phyloP scores from a whole-genome alignment of 2,797 vertebrate species.

The Hylomyscus alleni region DNA sequence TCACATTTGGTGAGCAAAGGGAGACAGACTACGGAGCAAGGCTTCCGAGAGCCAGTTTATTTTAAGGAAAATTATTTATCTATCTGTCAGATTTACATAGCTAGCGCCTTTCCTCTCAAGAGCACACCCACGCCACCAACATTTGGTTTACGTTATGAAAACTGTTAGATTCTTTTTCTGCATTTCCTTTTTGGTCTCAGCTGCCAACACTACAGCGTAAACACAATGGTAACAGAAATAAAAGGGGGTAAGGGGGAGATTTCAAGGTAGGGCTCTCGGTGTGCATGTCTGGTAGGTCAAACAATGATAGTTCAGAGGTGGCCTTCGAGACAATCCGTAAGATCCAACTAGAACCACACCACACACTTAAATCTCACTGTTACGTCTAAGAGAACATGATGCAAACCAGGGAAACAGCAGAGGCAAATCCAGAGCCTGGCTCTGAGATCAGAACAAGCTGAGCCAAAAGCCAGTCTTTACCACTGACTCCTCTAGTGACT shows the following conservation, averaged over 20 bases:
- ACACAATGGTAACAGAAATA: conserved; percentile 69
- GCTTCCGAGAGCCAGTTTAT: conserved; percentile 69
- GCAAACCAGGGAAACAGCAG: not conserved
- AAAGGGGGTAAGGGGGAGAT: conserved; percentile 39
- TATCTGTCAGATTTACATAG: conserved; percentile 85
- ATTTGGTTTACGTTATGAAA: conserved; percentile 86
- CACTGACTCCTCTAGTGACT: conserved; percentile 34
- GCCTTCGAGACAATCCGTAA: not conserved
- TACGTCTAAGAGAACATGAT: not conserved
- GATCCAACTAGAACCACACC: not conserved
- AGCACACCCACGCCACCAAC: conserved; percentile 84
- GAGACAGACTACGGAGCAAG: conserved; percentile 13
- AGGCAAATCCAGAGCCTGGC: not conserved
- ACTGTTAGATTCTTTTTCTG: conserved; percentile 83
- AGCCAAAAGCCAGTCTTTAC: conserved; percentile 22
- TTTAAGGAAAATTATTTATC: conserved; percentile 83
- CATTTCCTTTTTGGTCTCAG: conserved; percentile 82
- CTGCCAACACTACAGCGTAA: conserved; percentile 81
- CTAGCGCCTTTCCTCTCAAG: conserved; percentile 78
- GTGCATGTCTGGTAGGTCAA: conserved; percentile 38
- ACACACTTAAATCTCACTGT: not conserved
- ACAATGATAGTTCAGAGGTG: not conserved
- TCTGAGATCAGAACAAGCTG: not conserved
- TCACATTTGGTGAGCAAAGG: conserved; percentile 27
- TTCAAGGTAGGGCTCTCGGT: not conserved